Percentiles rank a stretch among this genome's conserved stretches.
These are phyloP conservation scores for Python bivittatus DNA, from an alignment of 2,113 vertebrate species.

Conservation along the genomic window DNA sequence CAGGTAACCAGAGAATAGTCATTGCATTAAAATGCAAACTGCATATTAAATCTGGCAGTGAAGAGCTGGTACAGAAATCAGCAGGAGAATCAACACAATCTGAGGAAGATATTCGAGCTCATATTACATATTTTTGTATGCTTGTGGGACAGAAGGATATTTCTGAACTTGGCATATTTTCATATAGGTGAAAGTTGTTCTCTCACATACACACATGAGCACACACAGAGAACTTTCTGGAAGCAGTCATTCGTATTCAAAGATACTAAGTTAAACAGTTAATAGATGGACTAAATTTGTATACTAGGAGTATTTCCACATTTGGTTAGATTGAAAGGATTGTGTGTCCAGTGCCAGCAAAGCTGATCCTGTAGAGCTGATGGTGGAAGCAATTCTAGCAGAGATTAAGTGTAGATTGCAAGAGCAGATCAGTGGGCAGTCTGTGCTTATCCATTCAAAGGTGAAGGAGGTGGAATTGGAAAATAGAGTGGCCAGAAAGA, in stretches of 20 bases:
- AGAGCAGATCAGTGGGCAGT: not conserved
- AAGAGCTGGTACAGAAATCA: conserved; percentile 80
- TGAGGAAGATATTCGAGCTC: conserved; percentile 71
- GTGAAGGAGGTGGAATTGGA: not conserved
- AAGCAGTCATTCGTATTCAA: conserved; percentile 28
- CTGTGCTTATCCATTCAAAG: not conserved
- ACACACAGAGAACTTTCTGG: not conserved
- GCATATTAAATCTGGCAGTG: conserved; percentile 72
- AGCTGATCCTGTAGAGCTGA: not conserved
- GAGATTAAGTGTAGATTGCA: not conserved
- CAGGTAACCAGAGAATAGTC: conserved; percentile 75
- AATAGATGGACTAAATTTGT: conserved; percentile 11
- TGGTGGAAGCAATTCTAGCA: not conserved
- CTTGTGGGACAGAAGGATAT: conserved; percentile 51
- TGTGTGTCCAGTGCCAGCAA: not conserved
- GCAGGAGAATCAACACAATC: conserved; percentile 65
- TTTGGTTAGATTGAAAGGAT: conserved; percentile 31
- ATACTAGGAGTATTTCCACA: not conserved
- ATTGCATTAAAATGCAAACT: conserved; percentile 69
- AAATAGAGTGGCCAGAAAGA: not conserved
- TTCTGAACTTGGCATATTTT: conserved; percentile 57
- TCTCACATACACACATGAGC: not conserved
- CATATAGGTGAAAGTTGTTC: not conserved
- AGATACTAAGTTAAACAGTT: conserved; percentile 49
- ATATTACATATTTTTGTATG: conserved; percentile 70